Base-by-base conservation (phyloP, 2,797 vertebrate species). In the Vireo griseus region DNA sequence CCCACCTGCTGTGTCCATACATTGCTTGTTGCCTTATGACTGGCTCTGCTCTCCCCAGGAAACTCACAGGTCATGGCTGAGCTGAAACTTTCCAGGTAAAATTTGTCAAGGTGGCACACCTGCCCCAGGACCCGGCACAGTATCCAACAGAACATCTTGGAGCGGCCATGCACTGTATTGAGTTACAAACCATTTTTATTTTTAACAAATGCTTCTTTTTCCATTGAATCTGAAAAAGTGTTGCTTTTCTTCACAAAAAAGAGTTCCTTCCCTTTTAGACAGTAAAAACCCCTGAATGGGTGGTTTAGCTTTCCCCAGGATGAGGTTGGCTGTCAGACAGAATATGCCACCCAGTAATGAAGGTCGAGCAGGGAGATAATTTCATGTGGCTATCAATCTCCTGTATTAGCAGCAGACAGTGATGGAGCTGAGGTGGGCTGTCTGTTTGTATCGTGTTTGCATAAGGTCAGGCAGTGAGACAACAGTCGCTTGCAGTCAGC, bases 391-490 rank as follows among this genome's bases (percentile, higher is more conserved):
- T 97, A 97, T 98, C 97, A 96, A 77, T 96, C 96, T 96, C 97
- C 95, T 88, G 94, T 95, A 73, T 91, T 94, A 88, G 86, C 96
- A 94, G 97, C 95, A 96, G 97, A 95, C 96, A 97, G 96, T 97
- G 98, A 96, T 97, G 97, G 97, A 97, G 95, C 86, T 97, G 97
- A 98, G 97, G 95, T 98, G 97, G 96, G 97, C 97, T 98, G 98
- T 98, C 97, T 97, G 92, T 97, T 97, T 97, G 96, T 94, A 98
- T 98, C 95, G 97, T 97, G 97, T 98, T 98, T 97, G 97, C 96
- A 97, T 98, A 95, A 95, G 96, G 95, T 98, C 96, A 97, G 97
- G 98, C 98, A 97, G 92, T 83, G 95, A 98, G 98, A 98, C 97
- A 98, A 92, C 94, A 97, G 96, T 98, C 94, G 97, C 97, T 98